Evolutionary conservation across 2,113 vertebrate genomes (phyloP), one percentile per base, ranked within the genome.

Genomic region (Brachypodius melanocephalos): DNA sequence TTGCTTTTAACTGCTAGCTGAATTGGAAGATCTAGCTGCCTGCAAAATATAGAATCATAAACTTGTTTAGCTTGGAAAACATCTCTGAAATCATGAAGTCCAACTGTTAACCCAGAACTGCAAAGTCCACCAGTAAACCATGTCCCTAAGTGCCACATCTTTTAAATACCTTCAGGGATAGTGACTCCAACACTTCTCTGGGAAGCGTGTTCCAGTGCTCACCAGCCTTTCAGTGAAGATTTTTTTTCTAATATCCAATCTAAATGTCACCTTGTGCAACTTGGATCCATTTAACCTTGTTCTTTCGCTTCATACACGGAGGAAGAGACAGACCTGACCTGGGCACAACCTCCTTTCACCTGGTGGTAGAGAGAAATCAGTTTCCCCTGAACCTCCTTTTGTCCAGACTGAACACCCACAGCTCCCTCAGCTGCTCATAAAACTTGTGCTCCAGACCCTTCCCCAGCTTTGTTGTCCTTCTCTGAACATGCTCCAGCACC

Each of bases 51-150:
- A 5, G 36, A n/a, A 58, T 31, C 28, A n/a, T 51, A 21, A 43
- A 25, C 34, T 58, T 25, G 0, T 38, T 58, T 28, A 25, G 19
- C 32, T 84, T 72, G 17, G 18, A 51, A 71, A 65, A 71, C 26
- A 51, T 11, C 28, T 65, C 71, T 71, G 40, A 65, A 76, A 57
- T 21, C 17, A 25, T 14, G 4, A 20, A 48, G 4, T 26, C 28
- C 16, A 34, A 2, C 16, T 13, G 1, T 38, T 21, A 45, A 57
- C 13, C 32, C 26, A 49, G 31, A 48, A 49, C 8, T 36, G 34
- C 15, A 40, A 69, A n/a, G 26, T 43, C 43, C 16, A 43, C 9
- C 22, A 57, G 4, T 57, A 48, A 42, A 48, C 4, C 0, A 0
- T 63, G 15, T 48, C 25, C 10, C 42, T 24, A 20, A 71, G 22